These are phyloP conservation scores for Mobula birostris DNA, from an alignment of 2,113 vertebrate species.

Conservation along the genomic window DNA sequence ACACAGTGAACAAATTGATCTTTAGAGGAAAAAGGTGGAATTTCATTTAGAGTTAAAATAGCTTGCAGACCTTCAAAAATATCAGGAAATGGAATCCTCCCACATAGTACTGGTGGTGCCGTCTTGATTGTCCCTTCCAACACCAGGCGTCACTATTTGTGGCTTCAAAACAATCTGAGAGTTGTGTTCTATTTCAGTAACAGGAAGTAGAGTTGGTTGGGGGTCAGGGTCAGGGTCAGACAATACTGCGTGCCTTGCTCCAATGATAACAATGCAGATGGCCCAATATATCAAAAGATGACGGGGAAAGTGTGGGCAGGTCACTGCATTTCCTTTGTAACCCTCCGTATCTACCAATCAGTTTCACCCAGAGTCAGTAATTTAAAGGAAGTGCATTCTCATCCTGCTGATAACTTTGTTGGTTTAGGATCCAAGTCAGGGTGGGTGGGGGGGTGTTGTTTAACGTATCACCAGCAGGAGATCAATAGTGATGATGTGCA, in stretches of 20 bases:
- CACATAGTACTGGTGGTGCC: neutral
- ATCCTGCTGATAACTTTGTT: neutral
- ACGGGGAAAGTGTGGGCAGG: constrained; percentile 22
- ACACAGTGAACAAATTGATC: neutral
- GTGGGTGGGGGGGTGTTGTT: neutral
- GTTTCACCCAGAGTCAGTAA: neutral
- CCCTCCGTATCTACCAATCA: neutral
- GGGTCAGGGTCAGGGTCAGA: neutral
- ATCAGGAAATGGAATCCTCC: neutral
- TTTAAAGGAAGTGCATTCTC: neutral
- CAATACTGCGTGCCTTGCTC: neutral
- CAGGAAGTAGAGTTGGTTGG: neutral
- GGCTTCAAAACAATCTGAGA: neutral
- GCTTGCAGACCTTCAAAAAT: neutral
- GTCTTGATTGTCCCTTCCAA: neutral
- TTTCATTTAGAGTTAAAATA: neutral
- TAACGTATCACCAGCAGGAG: neutral
- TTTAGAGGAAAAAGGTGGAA: neutral
- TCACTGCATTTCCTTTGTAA: neutral
- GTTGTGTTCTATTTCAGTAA: neutral
- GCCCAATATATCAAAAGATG: constrained; percentile 10
- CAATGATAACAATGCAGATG: constrained; percentile 27
- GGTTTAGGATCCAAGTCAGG: neutral
- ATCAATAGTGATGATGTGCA: neutral
- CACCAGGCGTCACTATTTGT: neutral